Evolutionary conservation across 1,140 invertebrate genomes (phyloP).

Genomic region (Drosophila tristis): DNA sequence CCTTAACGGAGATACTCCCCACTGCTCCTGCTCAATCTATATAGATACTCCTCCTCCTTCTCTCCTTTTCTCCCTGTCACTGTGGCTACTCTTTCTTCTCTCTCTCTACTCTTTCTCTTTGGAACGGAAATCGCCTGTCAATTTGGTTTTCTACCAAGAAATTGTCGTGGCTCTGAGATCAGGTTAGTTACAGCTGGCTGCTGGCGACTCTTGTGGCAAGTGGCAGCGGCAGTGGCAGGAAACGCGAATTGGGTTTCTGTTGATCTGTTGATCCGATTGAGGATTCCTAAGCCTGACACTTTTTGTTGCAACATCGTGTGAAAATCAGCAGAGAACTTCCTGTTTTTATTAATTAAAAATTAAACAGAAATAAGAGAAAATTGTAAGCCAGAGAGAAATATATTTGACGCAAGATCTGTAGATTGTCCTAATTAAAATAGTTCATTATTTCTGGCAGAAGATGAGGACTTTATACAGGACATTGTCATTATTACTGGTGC

Average conservation of each 20-base stretch:
- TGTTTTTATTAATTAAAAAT: conserved; percentile 40
- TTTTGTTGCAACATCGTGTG: conserved; percentile 40
- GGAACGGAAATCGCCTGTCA: conserved; percentile 76
- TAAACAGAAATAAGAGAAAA: not conserved
- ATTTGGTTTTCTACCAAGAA: conserved; percentile 55
- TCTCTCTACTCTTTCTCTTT: not conserved
- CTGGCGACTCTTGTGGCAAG: not conserved
- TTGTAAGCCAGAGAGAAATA: not conserved
- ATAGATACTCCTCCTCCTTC: not conserved
- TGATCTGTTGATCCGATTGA: conserved; percentile 57
- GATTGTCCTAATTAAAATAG: conserved; percentile 31
- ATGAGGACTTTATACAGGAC: not conserved
- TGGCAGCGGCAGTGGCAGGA: conserved; percentile 23
- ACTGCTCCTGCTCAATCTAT: conserved; percentile 1
- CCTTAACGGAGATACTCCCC: conserved; percentile 40
- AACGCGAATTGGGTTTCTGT: conserved; percentile 46
- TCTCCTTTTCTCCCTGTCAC: not conserved
- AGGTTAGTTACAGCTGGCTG: conserved; percentile 34
- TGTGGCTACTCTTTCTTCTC: too few species aligned
- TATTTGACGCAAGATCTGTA: conserved; percentile 3
- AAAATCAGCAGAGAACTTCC: conserved; percentile 23
- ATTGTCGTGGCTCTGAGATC: conserved; percentile 66
- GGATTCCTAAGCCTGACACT: conserved; percentile 49
- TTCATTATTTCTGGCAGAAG: not conserved
- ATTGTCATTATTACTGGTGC: conserved; percentile 58